phyloP scores from a whole-genome alignment of 2,113 vertebrate genomes.

The Austrofundulus limnaeus region DNA sequence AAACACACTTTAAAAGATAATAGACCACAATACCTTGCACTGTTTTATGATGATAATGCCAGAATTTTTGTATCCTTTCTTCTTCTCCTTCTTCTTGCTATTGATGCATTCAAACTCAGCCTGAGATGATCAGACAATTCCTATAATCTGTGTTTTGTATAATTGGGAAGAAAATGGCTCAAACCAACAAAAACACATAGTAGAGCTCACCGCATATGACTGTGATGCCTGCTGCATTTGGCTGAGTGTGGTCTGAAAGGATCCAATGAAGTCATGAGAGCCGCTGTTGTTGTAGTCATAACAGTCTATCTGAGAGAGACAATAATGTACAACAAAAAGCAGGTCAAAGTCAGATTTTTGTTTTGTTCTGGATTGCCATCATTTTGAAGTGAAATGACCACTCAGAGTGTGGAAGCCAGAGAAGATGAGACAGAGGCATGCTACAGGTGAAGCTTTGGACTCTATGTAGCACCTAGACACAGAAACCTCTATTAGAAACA shows the following conservation, averaged over 20 bases:
- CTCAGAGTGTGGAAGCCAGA: background rate
- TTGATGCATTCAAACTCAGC: conserved; percentile 95
- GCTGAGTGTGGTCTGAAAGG: conserved; percentile 86
- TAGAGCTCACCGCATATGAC: conserved; percentile 82
- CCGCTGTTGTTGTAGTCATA: conserved; percentile 92
- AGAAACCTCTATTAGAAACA: conserved; percentile 3
- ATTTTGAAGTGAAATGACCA: background rate
- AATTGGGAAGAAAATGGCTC: background rate
- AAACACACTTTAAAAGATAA: background rate
- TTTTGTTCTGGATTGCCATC: background rate
- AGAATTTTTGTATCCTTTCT: conserved; percentile 94
- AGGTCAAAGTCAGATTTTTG: background rate
- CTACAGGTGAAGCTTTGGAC: conserved; percentile 6
- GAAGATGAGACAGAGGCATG: conserved; percentile 29
- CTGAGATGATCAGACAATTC: conserved; percentile 67
- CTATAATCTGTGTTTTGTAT: background rate
- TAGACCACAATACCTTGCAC: conserved; percentile 83
- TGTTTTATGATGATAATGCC: conserved; percentile 88
- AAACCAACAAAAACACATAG: background rate
- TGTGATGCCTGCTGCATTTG: conserved; percentile 86
- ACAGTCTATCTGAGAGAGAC: conserved; percentile 87
- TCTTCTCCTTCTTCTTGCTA: conserved; percentile 93
- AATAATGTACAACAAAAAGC: conserved; percentile 1
- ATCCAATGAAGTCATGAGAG: conserved; percentile 92
- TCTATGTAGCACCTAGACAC: conserved; percentile 1